Conservation (phyloP, 1,140 invertebrate species). For the Melanaphis sacchari region DNA sequence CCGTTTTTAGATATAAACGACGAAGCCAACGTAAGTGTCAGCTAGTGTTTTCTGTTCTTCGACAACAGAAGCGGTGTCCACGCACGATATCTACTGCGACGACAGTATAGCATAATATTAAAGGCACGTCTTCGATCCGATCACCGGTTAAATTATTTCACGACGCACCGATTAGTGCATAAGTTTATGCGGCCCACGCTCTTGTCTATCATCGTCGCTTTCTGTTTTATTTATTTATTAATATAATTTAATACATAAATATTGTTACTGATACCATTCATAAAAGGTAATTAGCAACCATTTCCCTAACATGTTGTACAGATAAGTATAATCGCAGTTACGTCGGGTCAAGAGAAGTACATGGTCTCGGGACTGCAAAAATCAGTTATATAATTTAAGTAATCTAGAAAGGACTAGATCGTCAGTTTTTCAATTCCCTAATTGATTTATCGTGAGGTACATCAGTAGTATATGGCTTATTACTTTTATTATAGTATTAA, state of each 20-base stretch:
- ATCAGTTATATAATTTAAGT: not conserved
- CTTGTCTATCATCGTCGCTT: not conserved
- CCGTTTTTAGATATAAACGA: not conserved
- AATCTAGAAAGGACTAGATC: not conserved
- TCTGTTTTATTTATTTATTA: not conserved
- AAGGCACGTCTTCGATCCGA: too few species aligned
- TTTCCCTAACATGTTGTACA: not conserved
- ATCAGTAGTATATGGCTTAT: too few species aligned
- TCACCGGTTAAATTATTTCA: not conserved
- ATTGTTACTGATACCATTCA: not conserved
- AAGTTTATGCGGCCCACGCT: not conserved
- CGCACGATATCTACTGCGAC: not conserved
- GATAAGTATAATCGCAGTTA: not conserved
- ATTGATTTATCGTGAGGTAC: not conserved
- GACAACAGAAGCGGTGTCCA: not conserved
- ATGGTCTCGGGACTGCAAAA: not conserved
- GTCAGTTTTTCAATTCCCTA: not conserved
- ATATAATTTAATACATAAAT: not conserved
- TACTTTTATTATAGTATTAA: too few species aligned
- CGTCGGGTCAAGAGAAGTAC: not conserved
- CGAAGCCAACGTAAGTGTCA: not conserved
- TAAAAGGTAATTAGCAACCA: not conserved
- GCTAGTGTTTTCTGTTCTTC: not conserved
- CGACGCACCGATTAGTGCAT: not conserved
- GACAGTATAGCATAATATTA: not conserved